Base-by-base conservation (phyloP, 2,113 vertebrate genomes). In the Nycticorax nycticorax region DNA sequence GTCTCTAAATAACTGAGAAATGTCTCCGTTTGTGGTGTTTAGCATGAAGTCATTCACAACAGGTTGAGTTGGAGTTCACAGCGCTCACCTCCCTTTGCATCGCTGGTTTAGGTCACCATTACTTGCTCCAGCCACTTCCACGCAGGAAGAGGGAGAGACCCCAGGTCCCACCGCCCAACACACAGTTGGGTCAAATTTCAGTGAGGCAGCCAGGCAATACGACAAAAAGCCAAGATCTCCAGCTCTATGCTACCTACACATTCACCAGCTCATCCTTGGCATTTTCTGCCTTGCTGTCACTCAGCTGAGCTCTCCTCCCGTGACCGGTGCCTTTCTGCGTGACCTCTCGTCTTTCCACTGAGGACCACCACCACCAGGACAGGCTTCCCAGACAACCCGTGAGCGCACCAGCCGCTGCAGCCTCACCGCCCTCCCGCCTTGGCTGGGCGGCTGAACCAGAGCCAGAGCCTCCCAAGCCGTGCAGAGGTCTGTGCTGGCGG, bases 401-500 rank as follows among this genome's bases (percentile, higher is more conserved):
- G 0, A 1, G 8, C 0, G 0, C 2, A 0, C 20, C 50, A 75
- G 32, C 11, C 24, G 12, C 35, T 26, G 26, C 33, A 83, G 1
- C 5, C 26, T 53, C 41, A 14, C 13, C 3, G 9, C 21, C 12
- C 17, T 92, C 33, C 37, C 32, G 55, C 23, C 3, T 28, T 9
- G 1, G 35, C 24, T 80, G n/a, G 35, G 32, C 32, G 59, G 63
- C 50, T 55, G 52, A 83, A n/a, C 21, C 21, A 15, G 33, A 86
- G 57, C 11, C 72, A 63, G 57, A 68, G 37, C 28, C 21, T 62
- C 12, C 2, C 26, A 59, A 28, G 22, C 16, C 2, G 0, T 5
- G 0, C 7, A 28, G 59, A 56, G 27, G 4, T 39, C 48, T 64
- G n/a, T 6, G 3, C 56, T 0, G 1, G 30, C 2, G 5, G 19